These are phyloP conservation scores for Tragelaphus eurycerus DNA, from an alignment of 2,797 vertebrate genomes.

Conservation along the genomic window DNA sequence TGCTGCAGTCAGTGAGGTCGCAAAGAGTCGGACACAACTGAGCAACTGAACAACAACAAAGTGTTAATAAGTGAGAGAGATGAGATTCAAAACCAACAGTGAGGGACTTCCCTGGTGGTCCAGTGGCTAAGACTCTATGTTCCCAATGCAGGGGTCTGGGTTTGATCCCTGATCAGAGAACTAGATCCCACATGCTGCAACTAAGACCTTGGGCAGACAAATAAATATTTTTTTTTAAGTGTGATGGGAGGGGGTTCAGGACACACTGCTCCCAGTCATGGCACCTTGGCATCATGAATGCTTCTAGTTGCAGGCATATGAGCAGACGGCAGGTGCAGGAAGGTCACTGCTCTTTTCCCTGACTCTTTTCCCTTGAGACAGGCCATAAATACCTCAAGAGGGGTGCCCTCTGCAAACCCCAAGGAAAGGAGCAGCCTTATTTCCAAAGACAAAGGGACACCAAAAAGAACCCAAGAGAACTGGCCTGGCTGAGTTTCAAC, in stretches of 20 bases:
- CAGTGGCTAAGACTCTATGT: neutral
- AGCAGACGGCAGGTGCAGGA: neutral
- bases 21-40: neutral
- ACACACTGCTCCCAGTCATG: neutral
- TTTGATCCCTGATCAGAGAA: neutral
- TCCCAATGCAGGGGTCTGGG: neutral
- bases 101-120: neutral
- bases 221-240: neutral
- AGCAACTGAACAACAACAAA: neutral
- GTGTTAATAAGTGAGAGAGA: neutral
- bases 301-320: neutral
- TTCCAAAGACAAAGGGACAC: neutral
- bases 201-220: neutral
- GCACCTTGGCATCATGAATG: neutral
- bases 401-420: neutral
- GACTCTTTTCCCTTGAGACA: neutral
- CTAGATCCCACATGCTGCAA: neutral
- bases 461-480: neutral
- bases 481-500: neutral
- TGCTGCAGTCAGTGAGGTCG: neutral
- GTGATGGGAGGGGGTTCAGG: neutral
- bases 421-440: neutral
- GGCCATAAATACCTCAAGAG: neutral
- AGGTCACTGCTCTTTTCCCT: neutral
- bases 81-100: neutral